Conservation (phyloP, 53 echinoderm and acorn worm species). For the Echinometra lucunter region DNA sequence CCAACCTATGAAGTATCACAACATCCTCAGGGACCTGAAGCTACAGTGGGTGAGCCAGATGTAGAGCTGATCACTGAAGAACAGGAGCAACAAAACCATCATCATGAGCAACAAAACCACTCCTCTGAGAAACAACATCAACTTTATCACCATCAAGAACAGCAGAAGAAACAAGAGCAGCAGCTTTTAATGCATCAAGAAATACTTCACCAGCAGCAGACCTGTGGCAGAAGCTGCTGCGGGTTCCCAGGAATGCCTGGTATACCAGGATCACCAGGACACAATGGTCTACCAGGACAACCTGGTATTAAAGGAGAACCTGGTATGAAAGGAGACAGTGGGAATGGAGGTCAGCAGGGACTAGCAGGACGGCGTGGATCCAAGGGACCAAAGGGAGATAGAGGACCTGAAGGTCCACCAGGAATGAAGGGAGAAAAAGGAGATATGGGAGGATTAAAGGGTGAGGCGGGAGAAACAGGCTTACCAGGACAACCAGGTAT, state of each 20-base stretch:
- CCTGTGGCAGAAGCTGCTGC: constrained; percentile 36
- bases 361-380: constrained; percentile 26
- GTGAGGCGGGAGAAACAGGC: constrained; percentile 57
- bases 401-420: constrained; percentile 29
- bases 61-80: background rate
- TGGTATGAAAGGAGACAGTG: constrained; percentile 20
- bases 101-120: background rate
- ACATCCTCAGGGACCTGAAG: background rate
- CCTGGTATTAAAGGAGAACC: constrained; percentile 32
- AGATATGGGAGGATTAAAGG: background rate
- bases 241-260: constrained; percentile 63
- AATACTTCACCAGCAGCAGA: constrained; percentile 3
- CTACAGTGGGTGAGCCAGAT: constrained; percentile 17
- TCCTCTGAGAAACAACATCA: background rate
- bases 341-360: constrained; percentile 29
- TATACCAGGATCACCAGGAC: constrained; percentile 47
- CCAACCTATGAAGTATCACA: background rate
- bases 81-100: background rate
- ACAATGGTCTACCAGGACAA: constrained; percentile 36
- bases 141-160: background rate
- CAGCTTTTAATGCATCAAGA: background rate
- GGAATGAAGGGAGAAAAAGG: constrained; percentile 49
- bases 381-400: constrained; percentile 23
- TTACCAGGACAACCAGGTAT: constrained; percentile 19
- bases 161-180: constrained; percentile 17